Evolutionary conservation across 2,888 invertebrate genomes (phyloP), one percentile per base, ranked within the genome.

Genomic region (Brachylomia viminalis): DNA sequence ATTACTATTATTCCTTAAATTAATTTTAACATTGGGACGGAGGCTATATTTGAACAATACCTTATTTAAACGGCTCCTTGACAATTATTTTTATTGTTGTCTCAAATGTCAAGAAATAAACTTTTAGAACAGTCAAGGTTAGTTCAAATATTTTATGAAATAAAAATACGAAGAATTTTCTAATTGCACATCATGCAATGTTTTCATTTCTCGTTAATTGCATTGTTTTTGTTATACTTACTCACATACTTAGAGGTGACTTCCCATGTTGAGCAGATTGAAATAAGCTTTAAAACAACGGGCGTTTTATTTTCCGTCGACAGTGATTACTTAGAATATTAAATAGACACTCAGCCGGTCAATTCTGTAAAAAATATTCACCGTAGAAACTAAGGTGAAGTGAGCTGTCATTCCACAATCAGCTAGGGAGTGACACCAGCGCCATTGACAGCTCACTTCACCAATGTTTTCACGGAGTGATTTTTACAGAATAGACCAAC

Each of bases 91-190:
- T 77, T 64, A 74, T 72, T 74, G 69, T 76, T 78, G 15, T 72
- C 49, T 54, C 23, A 75, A 80, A 75, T 80, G 67, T 74, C 75
- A 70, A 69, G 66, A 77, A 73, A 69, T 56, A 23, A 56, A 75
- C 49, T 67, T 62, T 71, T 66, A 47, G 47, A 69, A 68, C 70
- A 66, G 52, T 87, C 84, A 83, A 87, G 86, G 87, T 81, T 73
- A 72, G 33, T 75, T 30, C n/a, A 72, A 68, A 82, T 71, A 74
- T 75, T 83, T 83, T 59, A 62, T 61, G 58, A 72, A 74, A 64
- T 77, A 75, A 75, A 68, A 70, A 73, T 49, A 79, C 45, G 61
- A 75, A 66, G 79, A 83, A 86, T 83, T 86, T 86, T 83, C 74
- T 86, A 87, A 79, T 84, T 84, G 59, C 74, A 61, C 64, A 65